phyloP scores from a whole-genome alignment of 1,140 invertebrate genomes.

The Lordiphosa stackelbergi region DNA sequence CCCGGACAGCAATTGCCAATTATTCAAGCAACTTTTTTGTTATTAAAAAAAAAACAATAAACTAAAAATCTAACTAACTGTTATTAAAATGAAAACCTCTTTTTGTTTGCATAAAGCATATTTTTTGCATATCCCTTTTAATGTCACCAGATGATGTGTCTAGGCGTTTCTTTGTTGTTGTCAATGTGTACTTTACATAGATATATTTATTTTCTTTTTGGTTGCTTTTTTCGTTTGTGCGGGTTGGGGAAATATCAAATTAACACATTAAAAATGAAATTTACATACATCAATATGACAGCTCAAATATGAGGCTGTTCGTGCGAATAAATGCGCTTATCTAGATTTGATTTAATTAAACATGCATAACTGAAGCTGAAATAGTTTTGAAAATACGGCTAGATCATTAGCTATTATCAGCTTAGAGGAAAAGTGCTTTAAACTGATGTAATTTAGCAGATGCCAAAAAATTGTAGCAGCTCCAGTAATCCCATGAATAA shows the following conservation, averaged over 20 bases:
- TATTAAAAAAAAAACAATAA: slow-evolving; percentile 12
- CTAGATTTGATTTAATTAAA: too few relatives aligned
- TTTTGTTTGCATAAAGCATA: not conserved
- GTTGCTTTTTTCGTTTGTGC: not conserved
- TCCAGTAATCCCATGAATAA: too few relatives aligned
- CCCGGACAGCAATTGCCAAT: slow-evolving; percentile 39
- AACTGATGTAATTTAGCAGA: too few relatives aligned
- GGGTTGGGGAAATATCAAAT: slow-evolving; percentile 5
- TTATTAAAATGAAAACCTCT: slow-evolving; percentile 22
- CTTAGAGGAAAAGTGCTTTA: too few relatives aligned
- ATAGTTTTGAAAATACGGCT: too few relatives aligned
- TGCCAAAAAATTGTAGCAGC: too few relatives aligned
- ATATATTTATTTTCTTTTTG: slow-evolving; percentile 7
- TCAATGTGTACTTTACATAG: slow-evolving; percentile 7
- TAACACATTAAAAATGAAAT: slow-evolving; percentile 24
- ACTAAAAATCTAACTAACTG: slow-evolving; percentile 42
- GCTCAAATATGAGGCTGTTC: not conserved
- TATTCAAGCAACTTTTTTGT: slow-evolving; percentile 20
- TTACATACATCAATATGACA: slow-evolving; percentile 13
- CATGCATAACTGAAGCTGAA: too few relatives aligned
- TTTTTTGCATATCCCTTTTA: not conserved
- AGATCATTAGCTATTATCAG: too few relatives aligned
- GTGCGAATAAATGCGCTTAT: too few relatives aligned
- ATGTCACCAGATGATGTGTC: not conserved
- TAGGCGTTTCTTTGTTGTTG: slow-evolving; percentile 1